Percentiles rank a stretch among this genome's conserved stretches.
Conservation (phyloP, 2,797 vertebrate species). For the Florisuga fusca region DNA sequence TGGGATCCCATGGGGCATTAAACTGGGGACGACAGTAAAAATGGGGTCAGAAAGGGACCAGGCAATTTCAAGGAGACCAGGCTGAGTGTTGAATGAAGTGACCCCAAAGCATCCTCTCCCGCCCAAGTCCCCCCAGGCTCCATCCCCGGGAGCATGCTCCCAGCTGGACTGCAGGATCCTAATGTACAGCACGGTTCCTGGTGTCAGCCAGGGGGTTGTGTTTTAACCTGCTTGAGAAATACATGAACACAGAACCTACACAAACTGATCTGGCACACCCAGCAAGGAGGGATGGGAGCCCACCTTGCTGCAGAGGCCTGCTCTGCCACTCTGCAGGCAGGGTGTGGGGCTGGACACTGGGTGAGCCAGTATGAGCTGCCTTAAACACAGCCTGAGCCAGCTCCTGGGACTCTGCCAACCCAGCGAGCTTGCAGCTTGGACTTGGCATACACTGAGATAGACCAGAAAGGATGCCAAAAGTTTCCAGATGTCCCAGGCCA, state of each 20-base stretch:
- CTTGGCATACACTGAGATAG: background rate
- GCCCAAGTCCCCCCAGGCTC: background rate
- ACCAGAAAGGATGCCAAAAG: background rate
- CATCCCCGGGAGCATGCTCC: background rate
- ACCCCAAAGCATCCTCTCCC: background rate
- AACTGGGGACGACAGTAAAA: background rate
- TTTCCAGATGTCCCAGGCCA: background rate
- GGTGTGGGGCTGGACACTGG: fast-evolving
- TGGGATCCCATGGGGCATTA: background rate
- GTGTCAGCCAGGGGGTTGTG: background rate
- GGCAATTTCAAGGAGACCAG: background rate
- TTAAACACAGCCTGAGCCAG: background rate
- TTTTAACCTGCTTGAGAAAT: background rate
- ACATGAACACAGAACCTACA: fast-evolving
- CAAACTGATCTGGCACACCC: background rate
- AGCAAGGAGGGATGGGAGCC: background rate
- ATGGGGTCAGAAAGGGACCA: background rate
- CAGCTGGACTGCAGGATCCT: fast-evolving
- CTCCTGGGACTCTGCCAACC: background rate
- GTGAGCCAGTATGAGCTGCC: background rate
- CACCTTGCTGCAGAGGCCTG: background rate
- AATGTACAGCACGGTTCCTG: fast-evolving
- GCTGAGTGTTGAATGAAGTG: background rate
- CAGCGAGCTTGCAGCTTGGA: background rate
- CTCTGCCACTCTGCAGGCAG: background rate